A percentile compares a stretch with the other conserved stretches of the same genome.
phyloP scores from a whole-genome alignment of 1,140 invertebrate genomes.

The Leptopilina boulardi region DNA sequence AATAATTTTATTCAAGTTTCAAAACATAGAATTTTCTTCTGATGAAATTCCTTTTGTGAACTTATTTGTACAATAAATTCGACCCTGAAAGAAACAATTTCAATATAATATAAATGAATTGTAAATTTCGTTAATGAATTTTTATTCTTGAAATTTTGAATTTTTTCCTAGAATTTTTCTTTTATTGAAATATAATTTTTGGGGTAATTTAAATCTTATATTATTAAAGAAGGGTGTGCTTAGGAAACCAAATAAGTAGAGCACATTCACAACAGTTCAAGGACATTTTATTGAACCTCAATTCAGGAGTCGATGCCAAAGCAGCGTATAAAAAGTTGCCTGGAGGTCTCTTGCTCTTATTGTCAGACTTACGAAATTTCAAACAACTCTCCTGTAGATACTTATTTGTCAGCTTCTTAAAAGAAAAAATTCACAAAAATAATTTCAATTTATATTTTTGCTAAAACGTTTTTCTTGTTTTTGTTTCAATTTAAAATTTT shows the following conservation, averaged over 20 bases:
- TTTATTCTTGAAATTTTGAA: too few species aligned
- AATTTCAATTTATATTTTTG: neutral
- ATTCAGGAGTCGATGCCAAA: constrained; percentile 25
- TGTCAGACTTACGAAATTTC: constrained; percentile 8
- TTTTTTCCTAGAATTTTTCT: neutral
- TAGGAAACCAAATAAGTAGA: constrained; percentile 31
- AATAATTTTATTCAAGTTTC: too few species aligned
- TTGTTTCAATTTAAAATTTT: too few species aligned
- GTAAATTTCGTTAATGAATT: too few species aligned
- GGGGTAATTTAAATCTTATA: constrained; percentile 19
- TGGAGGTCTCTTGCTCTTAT: constrained; percentile 9
- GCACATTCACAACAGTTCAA: constrained; percentile 30
- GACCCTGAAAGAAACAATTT: too few species aligned
- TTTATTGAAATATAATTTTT: neutral
- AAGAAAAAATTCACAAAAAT: neutral
- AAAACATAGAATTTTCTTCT: too few species aligned
- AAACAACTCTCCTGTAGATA: neutral
- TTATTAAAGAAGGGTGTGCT: neutral
- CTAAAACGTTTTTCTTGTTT: neutral
- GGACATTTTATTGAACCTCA: neutral
- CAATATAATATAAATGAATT: too few species aligned
- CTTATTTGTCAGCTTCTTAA: neutral
- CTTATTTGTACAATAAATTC: too few species aligned
- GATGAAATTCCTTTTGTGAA: too few species aligned
- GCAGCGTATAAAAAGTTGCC: neutral